These are phyloP conservation scores for Pachyuromys duprasi DNA, from an alignment of 2,797 vertebrate genomes.

Conservation along the genomic window DNA sequence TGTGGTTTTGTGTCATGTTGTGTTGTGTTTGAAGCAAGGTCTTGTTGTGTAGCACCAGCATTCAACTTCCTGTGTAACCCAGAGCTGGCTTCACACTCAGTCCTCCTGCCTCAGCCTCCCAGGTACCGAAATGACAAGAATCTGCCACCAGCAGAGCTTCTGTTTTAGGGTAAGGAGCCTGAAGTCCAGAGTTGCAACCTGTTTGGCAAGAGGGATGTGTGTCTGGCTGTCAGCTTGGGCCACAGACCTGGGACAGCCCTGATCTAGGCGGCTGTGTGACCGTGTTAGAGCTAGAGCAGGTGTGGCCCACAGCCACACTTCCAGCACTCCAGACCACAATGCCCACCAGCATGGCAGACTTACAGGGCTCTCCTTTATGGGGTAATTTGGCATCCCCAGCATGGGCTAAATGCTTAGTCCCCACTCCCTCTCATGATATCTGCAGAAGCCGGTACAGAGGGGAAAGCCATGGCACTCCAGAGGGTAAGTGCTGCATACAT, in stretches of 20 bases:
- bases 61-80: not conserved
- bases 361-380: not conserved
- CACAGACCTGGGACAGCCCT: not conserved
- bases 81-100: not conserved
- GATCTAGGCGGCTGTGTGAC: accelerated
- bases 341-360: not conserved
- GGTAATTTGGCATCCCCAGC: not conserved
- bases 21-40: not conserved
- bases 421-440: not conserved
- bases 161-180: slow-evolving; percentile 22
- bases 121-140: not conserved
- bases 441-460: not conserved
- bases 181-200: not conserved
- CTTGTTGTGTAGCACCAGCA: not conserved
- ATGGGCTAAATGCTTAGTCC: not conserved
- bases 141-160: not conserved
- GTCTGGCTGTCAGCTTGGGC: not conserved
- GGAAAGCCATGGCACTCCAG: not conserved
- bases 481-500: not conserved
- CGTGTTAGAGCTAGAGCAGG: too few species aligned
- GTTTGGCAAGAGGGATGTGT: not conserved
- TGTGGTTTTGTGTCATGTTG: not conserved
- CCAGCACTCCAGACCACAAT: not conserved
- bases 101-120: not conserved
- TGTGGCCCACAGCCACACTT: not conserved